Percentiles rank a stretch among this genome's conserved stretches.
These are phyloP conservation scores for Hylia prasina DNA, from an alignment of 2,113 vertebrate genomes.

Conservation along the genomic window DNA sequence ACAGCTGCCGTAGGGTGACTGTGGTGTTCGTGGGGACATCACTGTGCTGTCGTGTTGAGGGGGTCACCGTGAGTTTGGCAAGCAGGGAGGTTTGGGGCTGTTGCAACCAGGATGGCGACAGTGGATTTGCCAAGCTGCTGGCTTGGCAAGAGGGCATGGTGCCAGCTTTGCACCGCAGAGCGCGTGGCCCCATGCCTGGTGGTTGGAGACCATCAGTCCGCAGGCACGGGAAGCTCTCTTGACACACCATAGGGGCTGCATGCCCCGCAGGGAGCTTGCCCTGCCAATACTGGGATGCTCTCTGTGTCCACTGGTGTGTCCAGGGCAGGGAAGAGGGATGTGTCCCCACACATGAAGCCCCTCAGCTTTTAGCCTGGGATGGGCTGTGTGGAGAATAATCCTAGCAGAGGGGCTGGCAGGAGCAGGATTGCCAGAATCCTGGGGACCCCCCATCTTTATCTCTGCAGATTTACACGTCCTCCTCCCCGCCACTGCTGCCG, in stretches of 20 bases:
- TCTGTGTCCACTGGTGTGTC: not conserved
- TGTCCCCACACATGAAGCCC: not conserved
- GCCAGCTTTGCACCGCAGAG: not conserved
- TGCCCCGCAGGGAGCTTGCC: accelerated
- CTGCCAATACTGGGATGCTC: not conserved
- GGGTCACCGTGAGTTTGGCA: not conserved
- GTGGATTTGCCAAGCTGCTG: not conserved
- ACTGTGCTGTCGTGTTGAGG: accelerated
- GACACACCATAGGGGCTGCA: accelerated
- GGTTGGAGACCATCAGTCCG: not conserved
- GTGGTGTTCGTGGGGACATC: accelerated
- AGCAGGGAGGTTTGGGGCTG: not conserved
- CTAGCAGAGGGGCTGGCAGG: not conserved
- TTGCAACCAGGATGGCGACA: accelerated
- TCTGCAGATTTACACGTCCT: accelerated
- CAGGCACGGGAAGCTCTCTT: not conserved
- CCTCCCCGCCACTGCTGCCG: accelerated
- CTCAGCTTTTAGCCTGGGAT: not conserved
- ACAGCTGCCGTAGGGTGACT: accelerated
- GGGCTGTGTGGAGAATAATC: not conserved
- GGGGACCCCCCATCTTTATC: not conserved
- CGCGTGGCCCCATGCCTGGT: accelerated
- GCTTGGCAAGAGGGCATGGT: not conserved
- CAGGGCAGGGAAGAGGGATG: not conserved
- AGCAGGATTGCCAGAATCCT: not conserved